Evolutionary conservation across 2,113 vertebrate species (phyloP).

Genomic region (Nansenia antarctica): DNA sequence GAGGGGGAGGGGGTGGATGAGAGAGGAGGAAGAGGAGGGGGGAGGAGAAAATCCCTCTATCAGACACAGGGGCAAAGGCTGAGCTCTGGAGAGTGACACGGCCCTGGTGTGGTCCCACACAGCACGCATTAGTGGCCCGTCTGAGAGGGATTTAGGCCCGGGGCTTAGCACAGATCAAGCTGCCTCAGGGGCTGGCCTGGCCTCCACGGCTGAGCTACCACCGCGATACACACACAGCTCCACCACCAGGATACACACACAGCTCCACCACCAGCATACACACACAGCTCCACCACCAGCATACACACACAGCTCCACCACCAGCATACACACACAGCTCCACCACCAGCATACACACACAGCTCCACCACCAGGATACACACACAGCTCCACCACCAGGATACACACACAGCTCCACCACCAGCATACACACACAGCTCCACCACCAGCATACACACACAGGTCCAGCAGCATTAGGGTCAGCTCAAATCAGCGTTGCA

Average conservation of each 20-base stretch:
- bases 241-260: too few species aligned
- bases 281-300: too few species aligned
- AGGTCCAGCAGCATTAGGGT: slow-evolving; percentile 27
- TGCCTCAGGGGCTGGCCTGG: slow-evolving; percentile 29
- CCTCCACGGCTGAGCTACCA: slow-evolving; percentile 18
- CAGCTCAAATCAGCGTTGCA: slow-evolving; percentile 22
- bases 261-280: too few species aligned
- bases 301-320: too few species aligned
- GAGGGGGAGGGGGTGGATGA: background rate
- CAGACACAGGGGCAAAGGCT: slow-evolving; percentile 21
- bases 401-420: too few species aligned
- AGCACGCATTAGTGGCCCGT: slow-evolving; percentile 51
- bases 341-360: too few species aligned
- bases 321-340: too few species aligned
- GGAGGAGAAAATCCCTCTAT: slow-evolving; percentile 42
- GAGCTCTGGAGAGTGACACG: slow-evolving; percentile 46
- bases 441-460: too few species aligned
- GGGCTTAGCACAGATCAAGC: slow-evolving; percentile 62
- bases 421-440: too few species aligned
- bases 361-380: too few species aligned
- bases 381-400: too few species aligned
- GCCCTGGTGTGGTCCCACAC: slow-evolving; percentile 50
- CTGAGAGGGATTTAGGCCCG: slow-evolving; percentile 64
- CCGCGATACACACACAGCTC: background rate
- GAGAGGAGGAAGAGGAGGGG: background rate